Evolutionary conservation across 2,888 invertebrate genomes (phyloP).

Genomic region (Andrena marginata): DNA sequence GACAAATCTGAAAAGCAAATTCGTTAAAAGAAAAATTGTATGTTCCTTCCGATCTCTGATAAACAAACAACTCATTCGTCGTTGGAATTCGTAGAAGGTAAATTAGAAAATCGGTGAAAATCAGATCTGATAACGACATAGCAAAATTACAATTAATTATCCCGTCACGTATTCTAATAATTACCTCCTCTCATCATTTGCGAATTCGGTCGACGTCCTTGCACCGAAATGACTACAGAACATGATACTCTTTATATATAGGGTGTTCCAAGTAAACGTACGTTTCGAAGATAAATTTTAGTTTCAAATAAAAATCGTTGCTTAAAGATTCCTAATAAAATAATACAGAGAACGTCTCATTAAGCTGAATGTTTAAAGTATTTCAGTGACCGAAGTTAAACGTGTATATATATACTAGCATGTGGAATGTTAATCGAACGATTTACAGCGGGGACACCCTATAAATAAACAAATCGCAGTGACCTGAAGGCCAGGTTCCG

Average conservation of each 20-base stretch:
- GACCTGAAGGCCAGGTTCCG: constrained; percentile 72
- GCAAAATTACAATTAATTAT: neutral
- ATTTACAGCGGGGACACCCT: constrained; percentile 59
- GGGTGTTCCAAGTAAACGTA: constrained; percentile 57
- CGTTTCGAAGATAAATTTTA: neutral
- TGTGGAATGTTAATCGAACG: neutral
- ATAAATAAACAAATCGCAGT: constrained; percentile 71
- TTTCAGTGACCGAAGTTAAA: neutral
- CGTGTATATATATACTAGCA: neutral
- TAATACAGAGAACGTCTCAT: too few species aligned
- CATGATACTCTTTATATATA: constrained; percentile 70
- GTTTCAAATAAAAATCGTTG: too few species aligned
- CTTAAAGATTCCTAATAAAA: too few species aligned
- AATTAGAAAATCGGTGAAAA: neutral
- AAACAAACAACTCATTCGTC: neutral
- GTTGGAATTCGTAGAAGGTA: neutral
- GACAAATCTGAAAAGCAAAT: neutral
- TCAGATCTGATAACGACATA: neutral
- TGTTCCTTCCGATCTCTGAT: neutral
- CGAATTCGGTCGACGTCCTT: constrained; percentile 72
- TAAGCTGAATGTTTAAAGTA: neutral
- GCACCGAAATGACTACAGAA: constrained; percentile 69
- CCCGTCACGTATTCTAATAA: neutral
- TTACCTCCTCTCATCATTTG: constrained; percentile 1
- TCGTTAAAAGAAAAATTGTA: neutral